Evolutionary conservation across 2,797 vertebrate species (phyloP).

Genomic region (Calcarius lapponicus): DNA sequence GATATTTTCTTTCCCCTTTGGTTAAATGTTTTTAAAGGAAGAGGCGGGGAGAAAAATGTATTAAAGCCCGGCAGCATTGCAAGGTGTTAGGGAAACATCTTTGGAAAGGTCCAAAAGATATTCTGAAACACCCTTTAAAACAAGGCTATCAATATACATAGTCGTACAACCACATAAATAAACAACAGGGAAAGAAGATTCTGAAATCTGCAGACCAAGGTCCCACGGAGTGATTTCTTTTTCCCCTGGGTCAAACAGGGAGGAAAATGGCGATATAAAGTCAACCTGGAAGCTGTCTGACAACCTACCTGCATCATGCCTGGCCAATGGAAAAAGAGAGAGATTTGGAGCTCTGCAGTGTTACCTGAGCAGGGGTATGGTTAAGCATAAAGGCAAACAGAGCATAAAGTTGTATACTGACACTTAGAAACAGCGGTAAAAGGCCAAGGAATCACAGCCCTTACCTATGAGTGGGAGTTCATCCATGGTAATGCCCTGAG

Average conservation of each 20-base stretch:
- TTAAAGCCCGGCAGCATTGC: background rate
- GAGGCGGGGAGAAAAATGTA: background rate
- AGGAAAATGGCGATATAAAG: background rate
- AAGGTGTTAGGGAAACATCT: constrained; percentile 1
- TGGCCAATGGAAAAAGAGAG: background rate
- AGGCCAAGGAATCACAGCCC: constrained; percentile 38
- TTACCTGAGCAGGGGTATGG: background rate
- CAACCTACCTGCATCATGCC: background rate
- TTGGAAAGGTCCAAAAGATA: background rate
- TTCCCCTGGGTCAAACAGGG: background rate
- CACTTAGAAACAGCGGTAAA: background rate
- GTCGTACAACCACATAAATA: background rate
- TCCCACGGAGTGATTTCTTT: accelerated
- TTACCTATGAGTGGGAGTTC: constrained; percentile 98
- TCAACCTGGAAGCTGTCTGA: background rate
- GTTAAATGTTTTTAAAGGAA: constrained; percentile 40
- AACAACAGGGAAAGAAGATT: background rate
- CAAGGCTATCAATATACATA: background rate
- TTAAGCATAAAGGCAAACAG: background rate
- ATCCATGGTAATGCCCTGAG: constrained; percentile 99
- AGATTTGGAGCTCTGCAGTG: background rate
- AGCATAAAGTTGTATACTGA: background rate
- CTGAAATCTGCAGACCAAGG: background rate
- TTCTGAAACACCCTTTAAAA: background rate
- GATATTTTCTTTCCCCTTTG: background rate